phyloP scores from a whole-genome alignment of 2,797 vertebrate species.

The Sebastes jordani region DNA sequence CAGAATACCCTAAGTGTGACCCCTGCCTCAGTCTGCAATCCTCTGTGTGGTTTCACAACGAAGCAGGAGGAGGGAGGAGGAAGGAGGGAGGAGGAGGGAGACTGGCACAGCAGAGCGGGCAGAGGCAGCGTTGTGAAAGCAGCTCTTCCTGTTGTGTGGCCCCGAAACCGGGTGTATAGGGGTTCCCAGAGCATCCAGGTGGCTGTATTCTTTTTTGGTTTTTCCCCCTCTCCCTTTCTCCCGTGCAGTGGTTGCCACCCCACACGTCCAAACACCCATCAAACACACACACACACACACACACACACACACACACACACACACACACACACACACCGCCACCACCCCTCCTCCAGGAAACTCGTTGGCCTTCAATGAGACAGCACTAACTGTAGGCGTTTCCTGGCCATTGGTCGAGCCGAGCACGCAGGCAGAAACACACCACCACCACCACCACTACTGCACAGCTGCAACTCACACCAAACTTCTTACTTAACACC shows the following conservation, averaged over 20 bases:
- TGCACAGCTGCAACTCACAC: conserved; percentile 39
- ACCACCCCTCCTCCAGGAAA: conserved; percentile 68
- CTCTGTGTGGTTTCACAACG: conserved; percentile 43
- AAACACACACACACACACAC: background rate
- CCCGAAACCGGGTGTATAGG: conserved; percentile 52
- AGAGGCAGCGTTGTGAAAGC: conserved; percentile 78
- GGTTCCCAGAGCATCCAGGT: conserved; percentile 67
- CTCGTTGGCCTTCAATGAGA: conserved; percentile 80
- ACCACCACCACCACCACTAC: background rate
- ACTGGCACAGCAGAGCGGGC: conserved; percentile 31
- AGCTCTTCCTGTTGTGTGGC: conserved; percentile 77
- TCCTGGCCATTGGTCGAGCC: conserved; percentile 72
- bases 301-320: background rate
- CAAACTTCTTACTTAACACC: conserved; percentile 9
- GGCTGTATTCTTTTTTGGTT: conserved; percentile 44
- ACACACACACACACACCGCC: background rate
- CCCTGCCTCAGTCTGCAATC: conserved; percentile 16
- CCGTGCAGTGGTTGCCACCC: conserved; percentile 55
- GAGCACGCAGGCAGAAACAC: conserved; percentile 7
- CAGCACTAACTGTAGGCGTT: conserved; percentile 80
- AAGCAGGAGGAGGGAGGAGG: background rate
- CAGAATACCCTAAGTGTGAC: background rate
- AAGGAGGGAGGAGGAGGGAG: background rate
- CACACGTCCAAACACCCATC: conserved; percentile 20
- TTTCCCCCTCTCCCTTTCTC: conserved; percentile 27